phyloP scores from a whole-genome alignment of 2,888 invertebrate genomes.

The Dysmachus trigonus region DNA sequence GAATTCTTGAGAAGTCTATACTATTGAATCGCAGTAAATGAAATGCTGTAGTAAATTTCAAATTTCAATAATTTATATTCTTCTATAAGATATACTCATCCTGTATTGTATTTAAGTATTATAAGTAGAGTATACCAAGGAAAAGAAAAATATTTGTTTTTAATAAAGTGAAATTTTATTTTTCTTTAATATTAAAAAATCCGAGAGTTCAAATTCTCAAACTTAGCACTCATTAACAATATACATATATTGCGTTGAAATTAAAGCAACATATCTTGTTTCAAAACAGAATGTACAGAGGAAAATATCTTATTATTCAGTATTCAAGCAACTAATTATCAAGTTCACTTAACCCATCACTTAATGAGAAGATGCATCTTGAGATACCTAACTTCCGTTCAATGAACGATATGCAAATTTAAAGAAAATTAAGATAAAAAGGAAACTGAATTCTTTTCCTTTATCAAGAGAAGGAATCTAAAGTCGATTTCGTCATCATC shows the following conservation, averaged over 20 bases:
- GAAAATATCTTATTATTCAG: not conserved
- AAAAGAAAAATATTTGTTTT: too few relatives aligned
- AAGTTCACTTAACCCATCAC: not conserved
- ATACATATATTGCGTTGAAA: not conserved
- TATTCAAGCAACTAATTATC: not conserved
- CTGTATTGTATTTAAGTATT: too few relatives aligned
- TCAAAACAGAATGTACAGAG: not conserved
- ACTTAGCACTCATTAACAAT: too few relatives aligned
- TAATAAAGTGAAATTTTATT: too few relatives aligned
- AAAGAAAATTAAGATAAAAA: not conserved
- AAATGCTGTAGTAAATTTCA: too few relatives aligned
- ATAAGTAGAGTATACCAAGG: too few relatives aligned
- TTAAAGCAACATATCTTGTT: not conserved
- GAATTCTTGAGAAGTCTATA: too few relatives aligned
- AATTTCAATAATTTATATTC: too few relatives aligned
- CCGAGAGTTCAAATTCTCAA: too few relatives aligned
- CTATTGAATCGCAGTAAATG: too few relatives aligned
- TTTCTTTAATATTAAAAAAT: too few relatives aligned
- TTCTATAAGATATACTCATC: too few relatives aligned
- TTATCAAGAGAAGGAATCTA: not conserved
- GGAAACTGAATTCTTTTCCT: not conserved
- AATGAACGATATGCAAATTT: not conserved
- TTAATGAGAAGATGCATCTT: not conserved
- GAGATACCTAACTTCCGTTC: not conserved
- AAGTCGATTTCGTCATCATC: not conserved